These are phyloP conservation scores for Elanus axillaris DNA, from an alignment of 2,113 vertebrate genomes.

Conservation along the genomic window DNA sequence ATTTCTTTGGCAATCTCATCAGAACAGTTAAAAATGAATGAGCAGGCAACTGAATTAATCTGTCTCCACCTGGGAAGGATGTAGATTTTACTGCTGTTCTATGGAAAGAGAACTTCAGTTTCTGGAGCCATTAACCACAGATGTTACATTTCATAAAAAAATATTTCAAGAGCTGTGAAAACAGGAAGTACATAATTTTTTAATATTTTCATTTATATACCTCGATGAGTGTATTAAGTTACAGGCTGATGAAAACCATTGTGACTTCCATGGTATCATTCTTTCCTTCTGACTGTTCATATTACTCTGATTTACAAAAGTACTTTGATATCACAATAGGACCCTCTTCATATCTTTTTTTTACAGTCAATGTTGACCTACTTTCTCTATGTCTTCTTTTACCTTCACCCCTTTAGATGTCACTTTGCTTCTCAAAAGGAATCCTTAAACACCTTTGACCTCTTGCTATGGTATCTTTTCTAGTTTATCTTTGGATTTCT, in stretches of 20 bases:
- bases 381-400: constrained; percentile 20
- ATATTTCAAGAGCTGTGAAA: not conserved
- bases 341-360: not conserved
- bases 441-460: not conserved
- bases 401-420: not conserved
- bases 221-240: not conserved
- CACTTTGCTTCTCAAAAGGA: not conserved
- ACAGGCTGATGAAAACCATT: not conserved
- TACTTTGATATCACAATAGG: not conserved
- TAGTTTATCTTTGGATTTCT: not conserved
- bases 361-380: not conserved
- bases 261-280: not conserved
- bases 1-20: not conserved
- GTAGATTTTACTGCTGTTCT: not conserved
- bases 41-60: not conserved
- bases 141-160: not conserved
- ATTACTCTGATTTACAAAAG: not conserved
- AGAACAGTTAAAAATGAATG: not conserved
- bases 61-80: not conserved
- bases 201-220: not conserved
- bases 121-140: not conserved
- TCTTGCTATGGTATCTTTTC: not conserved
- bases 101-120: not conserved
- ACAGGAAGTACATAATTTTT: not conserved
- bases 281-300: not conserved